phyloP scores from a whole-genome alignment of 2,888 invertebrate species.

The Polymixis flavicincta region DNA sequence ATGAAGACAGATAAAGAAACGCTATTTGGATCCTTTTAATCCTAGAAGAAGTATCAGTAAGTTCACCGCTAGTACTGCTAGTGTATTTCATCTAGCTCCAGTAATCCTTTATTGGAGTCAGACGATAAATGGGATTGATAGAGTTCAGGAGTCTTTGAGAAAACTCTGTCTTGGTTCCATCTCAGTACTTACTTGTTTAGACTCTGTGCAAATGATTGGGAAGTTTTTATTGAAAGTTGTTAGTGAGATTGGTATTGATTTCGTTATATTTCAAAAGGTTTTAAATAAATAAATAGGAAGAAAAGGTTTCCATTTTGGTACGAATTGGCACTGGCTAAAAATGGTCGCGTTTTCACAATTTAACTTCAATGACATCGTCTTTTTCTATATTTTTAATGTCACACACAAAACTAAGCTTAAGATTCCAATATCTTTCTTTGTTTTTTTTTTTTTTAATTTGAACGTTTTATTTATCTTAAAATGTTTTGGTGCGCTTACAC shows the following conservation, averaged over 20 bases:
- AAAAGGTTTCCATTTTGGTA: background rate
- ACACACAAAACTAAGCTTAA: too few species aligned
- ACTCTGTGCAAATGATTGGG: background rate
- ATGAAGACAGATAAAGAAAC: constrained; percentile 24
- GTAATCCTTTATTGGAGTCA: constrained; percentile 52
- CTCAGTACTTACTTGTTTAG: constrained; percentile 14
- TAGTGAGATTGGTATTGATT: background rate
- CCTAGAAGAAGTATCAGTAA: constrained; percentile 27
- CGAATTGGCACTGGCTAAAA: background rate
- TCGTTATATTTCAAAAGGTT: too few species aligned
- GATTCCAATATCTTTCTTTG: too few species aligned
- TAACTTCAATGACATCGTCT: too few species aligned
- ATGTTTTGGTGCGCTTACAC: too few species aligned
- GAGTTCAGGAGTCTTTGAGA: constrained; percentile 39
- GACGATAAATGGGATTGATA: constrained; percentile 58
- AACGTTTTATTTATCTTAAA: too few species aligned
- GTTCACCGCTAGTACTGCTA: constrained; percentile 29
- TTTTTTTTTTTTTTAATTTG: too few species aligned
- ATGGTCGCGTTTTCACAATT: too few species aligned
- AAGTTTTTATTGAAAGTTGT: background rate
- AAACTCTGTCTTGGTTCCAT: constrained; percentile 28
- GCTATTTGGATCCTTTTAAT: constrained; percentile 31
- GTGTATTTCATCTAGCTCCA: constrained; percentile 48
- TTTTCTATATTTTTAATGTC: too few species aligned
- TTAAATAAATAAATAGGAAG: too few species aligned